Conservation (phyloP, 1,140 invertebrate genomes). For the Neodiprion virginianus region DNA sequence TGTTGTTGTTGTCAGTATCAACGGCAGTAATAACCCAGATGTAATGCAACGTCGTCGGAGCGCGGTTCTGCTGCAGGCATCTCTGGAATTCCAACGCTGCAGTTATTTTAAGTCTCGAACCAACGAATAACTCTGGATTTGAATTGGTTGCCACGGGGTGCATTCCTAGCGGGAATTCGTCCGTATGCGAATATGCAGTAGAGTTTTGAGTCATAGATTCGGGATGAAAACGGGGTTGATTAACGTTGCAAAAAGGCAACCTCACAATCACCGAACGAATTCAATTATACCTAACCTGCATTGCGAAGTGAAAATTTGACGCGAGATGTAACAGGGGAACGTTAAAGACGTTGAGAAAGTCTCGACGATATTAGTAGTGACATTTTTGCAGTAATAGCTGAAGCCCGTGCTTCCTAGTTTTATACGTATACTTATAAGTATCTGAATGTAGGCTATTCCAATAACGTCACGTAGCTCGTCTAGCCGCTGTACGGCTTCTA, state of each 20-base stretch:
- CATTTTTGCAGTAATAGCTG: neutral
- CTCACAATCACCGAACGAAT: too few species aligned
- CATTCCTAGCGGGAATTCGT: too few species aligned
- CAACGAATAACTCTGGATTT: neutral
- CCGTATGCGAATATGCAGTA: too few species aligned
- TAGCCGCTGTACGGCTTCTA: slow-evolving; percentile 49
- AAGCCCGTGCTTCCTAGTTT: neutral
- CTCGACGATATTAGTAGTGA: neutral
- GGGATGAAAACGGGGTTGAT: too few species aligned
- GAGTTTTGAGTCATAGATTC: too few species aligned
- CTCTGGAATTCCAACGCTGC: neutral
- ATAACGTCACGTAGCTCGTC: slow-evolving; percentile 38
- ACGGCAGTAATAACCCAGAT: too few species aligned
- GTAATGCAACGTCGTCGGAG: too few species aligned
- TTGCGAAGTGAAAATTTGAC: too few species aligned
- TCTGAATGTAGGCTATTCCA: slow-evolving; percentile 50
- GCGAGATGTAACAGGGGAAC: neutral
- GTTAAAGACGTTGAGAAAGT: neutral
- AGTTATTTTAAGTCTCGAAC: slow-evolving; percentile 3
- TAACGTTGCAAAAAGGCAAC: too few species aligned
- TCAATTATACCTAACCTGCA: too few species aligned
- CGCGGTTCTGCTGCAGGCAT: neutral
- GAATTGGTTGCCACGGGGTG: neutral
- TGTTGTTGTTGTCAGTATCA: too few species aligned
- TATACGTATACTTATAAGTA: neutral